A percentile compares a stretch with the other conserved stretches of the same genome.
Conservation (phyloP, 1,140 invertebrate genomes). For the Lucilia sericata region DNA sequence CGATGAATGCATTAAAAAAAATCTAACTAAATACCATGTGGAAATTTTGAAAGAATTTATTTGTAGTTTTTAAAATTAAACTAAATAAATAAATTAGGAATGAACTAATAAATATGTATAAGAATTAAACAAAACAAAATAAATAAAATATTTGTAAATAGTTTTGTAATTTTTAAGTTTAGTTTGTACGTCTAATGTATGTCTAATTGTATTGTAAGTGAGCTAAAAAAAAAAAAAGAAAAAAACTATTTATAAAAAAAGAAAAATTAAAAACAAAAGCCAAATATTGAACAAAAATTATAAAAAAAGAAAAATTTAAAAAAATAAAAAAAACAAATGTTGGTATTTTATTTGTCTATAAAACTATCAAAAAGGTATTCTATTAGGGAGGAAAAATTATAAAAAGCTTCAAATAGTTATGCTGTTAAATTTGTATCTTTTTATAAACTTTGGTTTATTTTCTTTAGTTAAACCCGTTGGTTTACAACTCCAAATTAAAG, state of each 20-base stretch:
- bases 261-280: constrained; percentile 25
- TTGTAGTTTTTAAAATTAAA: constrained; percentile 3
- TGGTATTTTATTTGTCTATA: too few relatives aligned
- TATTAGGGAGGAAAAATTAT: too few relatives aligned
- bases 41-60: constrained; percentile 23
- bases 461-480: too few relatives aligned
- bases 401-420: too few relatives aligned
- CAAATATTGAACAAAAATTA: constrained; percentile 40
- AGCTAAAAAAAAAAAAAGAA: neutral
- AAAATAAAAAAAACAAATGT: too few relatives aligned
- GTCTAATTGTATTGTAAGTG: constrained; percentile 23
- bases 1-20: neutral
- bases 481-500: too few relatives aligned
- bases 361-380: too few relatives aligned
- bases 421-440: too few relatives aligned
- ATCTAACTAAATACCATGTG: neutral
- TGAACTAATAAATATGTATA: neutral
- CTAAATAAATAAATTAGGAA: neutral
- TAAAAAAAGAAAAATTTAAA: neutral
- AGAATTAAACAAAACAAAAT: neutral
- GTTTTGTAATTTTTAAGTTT: neutral
- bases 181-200: constrained; percentile 23
- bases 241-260: constrained; percentile 35
- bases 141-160: constrained; percentile 17
- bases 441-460: too few relatives aligned